Conservation (phyloP, 2,113 vertebrate genomes). For the Megalops atlanticus region DNA sequence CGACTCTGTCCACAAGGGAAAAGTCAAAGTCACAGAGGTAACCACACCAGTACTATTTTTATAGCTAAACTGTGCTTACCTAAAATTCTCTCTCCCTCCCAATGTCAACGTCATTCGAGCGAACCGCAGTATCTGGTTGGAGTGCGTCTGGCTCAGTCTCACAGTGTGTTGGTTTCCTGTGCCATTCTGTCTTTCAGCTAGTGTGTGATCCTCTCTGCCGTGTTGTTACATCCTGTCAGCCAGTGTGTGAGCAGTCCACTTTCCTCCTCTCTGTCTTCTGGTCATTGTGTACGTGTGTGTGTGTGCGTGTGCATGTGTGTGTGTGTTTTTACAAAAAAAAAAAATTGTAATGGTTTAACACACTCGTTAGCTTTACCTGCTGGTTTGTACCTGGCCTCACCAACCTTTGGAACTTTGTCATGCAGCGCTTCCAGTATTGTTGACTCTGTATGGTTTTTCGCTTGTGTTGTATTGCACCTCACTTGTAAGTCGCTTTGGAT, state of each 20-base stretch:
- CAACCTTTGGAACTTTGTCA: no score
- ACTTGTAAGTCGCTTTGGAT: no score
- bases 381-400: no score
- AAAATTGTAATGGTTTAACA: no score
- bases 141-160: not conserved
- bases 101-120: not conserved
- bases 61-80: not conserved
- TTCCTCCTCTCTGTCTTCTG: not conserved
- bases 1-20: slow-evolving; percentile 47
- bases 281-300: not conserved
- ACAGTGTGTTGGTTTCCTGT: not conserved
- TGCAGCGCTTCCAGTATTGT: no score
- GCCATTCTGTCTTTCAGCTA: not conserved
- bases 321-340: no score
- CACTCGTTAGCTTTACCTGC: no score
- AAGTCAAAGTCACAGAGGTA: slow-evolving; percentile 76
- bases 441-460: no score
- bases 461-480: no score
- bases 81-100: not conserved
- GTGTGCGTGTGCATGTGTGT: not conserved
- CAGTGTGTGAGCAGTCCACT: not conserved
- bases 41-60: slow-evolving; percentile 13
- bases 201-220: not conserved
- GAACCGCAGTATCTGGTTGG: no score
- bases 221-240: slow-evolving; percentile 3